Base-by-base conservation (phyloP, 2,888 invertebrate species). In the Spodoptera picta region DNA sequence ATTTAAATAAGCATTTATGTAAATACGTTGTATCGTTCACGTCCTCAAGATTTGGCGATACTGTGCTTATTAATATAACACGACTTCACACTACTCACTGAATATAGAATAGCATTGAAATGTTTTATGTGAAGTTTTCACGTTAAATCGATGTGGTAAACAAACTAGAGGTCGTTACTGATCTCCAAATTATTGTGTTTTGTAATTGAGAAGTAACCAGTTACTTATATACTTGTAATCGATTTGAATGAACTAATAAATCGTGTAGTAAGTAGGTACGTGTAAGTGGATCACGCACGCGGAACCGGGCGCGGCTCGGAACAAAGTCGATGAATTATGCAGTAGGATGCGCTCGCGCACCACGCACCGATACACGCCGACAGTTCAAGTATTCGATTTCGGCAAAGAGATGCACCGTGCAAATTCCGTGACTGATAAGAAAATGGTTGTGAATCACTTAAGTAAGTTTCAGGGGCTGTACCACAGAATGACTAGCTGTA, bases 271-370 rank as follows among this genome's bases (percentile, higher is more conserved):
- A 9, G 36, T 36, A 36, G 7, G 36, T 41, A 27, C 48, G 36
- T 69, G 68, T 47, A 47, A 59, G 54, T 44, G 60, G 55, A 56
- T 43, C 55, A 45, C 49, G 52, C 61, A 61, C 61, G 59, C 56
- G 54, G 65, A 54, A 52, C 52, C 11, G 53, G 61, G 68, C 48
- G 61, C 66, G 65, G 62, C 55, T 59, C 53, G 23, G 47, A 64
- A 77, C 73, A 80, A 80, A 75, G 64, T 41, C 57, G 48, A 78
- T 80, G 63, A 75, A 77, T 80, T 77, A 77, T 80, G 63, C 63
- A 77, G 68, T 51, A 72, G 66, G 76, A 71, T 71, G 80, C 72
- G 62, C 54, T 14, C 46, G 60, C 66, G 55, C 71, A 65, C 52
- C 51, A 53, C 55, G 57, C 46, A 11, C 7, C 43, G 48, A 48